phyloP scores from a whole-genome alignment of 1,140 invertebrate genomes.

The Rhagoletis zephyria region DNA sequence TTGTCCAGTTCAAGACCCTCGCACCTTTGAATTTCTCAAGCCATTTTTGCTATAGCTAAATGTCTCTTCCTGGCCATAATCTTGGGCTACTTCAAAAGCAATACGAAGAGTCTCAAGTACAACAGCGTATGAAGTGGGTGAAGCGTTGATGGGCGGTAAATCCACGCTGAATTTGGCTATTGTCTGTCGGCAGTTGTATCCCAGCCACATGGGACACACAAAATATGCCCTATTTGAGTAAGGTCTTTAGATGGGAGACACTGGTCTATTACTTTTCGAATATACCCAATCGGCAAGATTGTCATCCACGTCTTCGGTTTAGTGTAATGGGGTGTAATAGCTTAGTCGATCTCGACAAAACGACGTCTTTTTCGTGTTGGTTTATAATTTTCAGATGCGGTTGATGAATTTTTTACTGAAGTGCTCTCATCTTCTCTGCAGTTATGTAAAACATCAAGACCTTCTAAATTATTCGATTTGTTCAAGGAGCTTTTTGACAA shows the following conservation, averaged over 20 bases:
- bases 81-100: background rate
- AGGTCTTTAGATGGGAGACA: background rate
- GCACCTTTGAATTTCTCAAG: background rate
- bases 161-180: background rate
- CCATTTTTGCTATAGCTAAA: background rate
- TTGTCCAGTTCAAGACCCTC: background rate
- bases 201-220: background rate
- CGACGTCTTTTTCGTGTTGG: background rate
- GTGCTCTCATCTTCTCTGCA: no score
- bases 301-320: background rate
- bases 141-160: background rate
- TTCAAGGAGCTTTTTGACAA: background rate
- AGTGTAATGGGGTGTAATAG: background rate
- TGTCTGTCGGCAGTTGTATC: background rate
- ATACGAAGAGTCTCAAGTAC: background rate
- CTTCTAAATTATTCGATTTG: background rate
- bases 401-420: background rate
- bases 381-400: background rate
- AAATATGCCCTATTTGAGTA: background rate
- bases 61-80: background rate
- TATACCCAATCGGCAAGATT: background rate
- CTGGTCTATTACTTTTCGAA: background rate
- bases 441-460: no score
- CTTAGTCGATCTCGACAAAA: background rate
- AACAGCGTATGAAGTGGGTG: background rate